phyloP scores from a whole-genome alignment of 2,797 vertebrate species.

The Onychomys leucogaster region DNA sequence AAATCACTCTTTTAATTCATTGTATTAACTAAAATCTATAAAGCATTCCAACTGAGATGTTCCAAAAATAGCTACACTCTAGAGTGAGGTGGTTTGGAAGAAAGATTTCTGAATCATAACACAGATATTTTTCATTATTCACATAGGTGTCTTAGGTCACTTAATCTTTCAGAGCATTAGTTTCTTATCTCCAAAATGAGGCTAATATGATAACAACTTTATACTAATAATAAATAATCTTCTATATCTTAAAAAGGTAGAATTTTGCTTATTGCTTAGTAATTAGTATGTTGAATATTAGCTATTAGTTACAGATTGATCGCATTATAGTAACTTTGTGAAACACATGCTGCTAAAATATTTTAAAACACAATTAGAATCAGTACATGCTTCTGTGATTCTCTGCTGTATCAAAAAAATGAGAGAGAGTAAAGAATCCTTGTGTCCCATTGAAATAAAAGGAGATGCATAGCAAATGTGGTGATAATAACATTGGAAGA shows the following conservation, averaged over 20 bases:
- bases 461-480: background rate
- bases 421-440: background rate
- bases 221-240: background rate
- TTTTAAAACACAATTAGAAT: background rate
- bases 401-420: too few species aligned
- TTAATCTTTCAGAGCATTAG: slow-evolving; percentile 36
- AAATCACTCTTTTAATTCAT: background rate
- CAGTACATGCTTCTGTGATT: background rate
- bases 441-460: background rate
- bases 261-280: background rate
- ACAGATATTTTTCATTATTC: background rate
- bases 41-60: background rate
- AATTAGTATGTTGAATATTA: slow-evolving; percentile 15
- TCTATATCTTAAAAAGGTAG: background rate
- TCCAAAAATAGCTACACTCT: background rate
- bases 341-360: background rate
- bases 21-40: background rate
- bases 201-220: background rate
- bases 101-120: background rate
- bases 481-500: background rate
- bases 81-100: background rate
- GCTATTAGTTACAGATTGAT: background rate
- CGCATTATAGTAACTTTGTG: background rate
- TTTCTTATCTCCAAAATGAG: background rate
- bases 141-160: background rate